A percentile compares a stretch with the other conserved stretches of the same genome.
phyloP scores from a whole-genome alignment of 2,113 vertebrate species.

The Eubucco bourcierii region DNA sequence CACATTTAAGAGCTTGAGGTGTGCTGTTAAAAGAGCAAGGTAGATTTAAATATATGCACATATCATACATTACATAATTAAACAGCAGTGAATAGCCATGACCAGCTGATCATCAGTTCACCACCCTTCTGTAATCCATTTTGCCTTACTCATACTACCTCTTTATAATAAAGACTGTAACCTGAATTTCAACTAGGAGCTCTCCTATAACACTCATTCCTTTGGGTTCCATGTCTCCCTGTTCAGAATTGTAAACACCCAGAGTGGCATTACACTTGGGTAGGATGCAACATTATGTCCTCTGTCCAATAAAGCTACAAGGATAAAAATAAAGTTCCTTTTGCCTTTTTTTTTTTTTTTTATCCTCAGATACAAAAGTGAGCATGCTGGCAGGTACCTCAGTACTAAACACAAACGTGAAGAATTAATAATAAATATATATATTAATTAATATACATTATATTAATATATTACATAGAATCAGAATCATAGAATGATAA shows the following conservation, averaged over 20 bases:
- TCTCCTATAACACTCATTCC: not conserved
- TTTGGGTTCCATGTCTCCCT: not conserved
- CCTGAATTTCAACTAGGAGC: not conserved
- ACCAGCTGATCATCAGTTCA: not conserved
- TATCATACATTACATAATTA: not conserved
- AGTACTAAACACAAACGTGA: not conserved
- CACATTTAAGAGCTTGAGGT: not conserved
- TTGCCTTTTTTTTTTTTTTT: not conserved
- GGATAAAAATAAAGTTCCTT: not conserved
- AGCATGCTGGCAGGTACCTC: not conserved
- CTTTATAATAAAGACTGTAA: not conserved
- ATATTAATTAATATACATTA: too few species aligned
- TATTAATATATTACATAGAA: too few species aligned
- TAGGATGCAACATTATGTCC: not conserved
- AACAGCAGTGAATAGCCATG: not conserved
- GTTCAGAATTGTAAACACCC: not conserved
- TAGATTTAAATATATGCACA: not conserved
- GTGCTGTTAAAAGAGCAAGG: not conserved
- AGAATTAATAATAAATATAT: not conserved
- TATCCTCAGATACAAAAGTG: not conserved
- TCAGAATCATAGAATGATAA: too few species aligned
- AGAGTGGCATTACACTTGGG: not conserved
- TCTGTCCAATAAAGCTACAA: not conserved
- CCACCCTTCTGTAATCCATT: not conserved
- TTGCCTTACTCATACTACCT: not conserved